Conservation (phyloP, 2,888 invertebrate genomes). For the Spisula solida region DNA sequence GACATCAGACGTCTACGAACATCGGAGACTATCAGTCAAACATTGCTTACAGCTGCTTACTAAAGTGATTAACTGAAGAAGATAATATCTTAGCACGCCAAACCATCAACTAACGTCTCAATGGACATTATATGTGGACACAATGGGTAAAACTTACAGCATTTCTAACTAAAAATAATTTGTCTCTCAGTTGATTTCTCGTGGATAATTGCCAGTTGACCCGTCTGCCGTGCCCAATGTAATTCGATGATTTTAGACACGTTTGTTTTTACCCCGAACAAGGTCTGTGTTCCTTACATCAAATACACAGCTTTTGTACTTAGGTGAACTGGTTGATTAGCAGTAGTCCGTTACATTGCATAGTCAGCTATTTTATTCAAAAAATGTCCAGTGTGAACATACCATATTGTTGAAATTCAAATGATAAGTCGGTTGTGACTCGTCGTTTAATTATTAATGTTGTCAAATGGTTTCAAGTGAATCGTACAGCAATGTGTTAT, state of each 20-base stretch:
- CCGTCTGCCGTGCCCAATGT: neutral
- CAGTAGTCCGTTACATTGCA: no score
- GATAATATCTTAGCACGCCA: neutral
- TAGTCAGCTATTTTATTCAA: no score
- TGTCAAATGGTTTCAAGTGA: no score
- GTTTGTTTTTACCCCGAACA: no score
- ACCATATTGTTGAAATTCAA: no score
- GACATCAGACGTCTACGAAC: neutral
- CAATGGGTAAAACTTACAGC: neutral
- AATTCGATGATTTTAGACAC: neutral
- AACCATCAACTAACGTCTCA: neutral
- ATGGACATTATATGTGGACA: neutral
- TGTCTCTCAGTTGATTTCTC: neutral
- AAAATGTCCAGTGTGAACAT: no score
- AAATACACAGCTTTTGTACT: no score
- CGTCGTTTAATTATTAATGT: no score
- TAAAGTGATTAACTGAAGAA: neutral
- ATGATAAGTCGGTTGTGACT: no score
- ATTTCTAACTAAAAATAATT: neutral
- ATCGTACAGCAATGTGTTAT: no score
- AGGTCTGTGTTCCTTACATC: no score
- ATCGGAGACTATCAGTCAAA: neutral
- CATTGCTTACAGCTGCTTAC: neutral
- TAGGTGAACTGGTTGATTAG: no score
- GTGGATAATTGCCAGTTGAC: neutral